Evolutionary conservation across 2,888 invertebrate genomes (phyloP).

Genomic region (Hypomecis punctinalis): DNA sequence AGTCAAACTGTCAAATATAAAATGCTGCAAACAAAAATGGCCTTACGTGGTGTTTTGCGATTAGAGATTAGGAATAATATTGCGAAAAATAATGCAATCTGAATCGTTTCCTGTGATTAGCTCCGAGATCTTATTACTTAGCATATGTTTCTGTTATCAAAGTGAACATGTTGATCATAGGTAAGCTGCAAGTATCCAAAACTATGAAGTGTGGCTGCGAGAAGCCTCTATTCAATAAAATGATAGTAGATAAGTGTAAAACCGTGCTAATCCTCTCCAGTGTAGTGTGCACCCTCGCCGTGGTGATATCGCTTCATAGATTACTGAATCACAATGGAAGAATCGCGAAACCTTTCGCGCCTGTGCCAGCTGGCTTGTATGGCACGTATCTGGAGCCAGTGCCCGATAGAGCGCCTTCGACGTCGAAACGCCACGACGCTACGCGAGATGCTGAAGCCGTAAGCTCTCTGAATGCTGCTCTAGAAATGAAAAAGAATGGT

Average conservation of each 20-base stretch:
- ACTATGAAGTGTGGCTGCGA: constrained; percentile 68
- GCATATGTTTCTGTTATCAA: constrained; percentile 51
- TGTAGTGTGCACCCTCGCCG: constrained; percentile 73
- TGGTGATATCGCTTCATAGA: constrained; percentile 73
- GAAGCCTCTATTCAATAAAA: constrained; percentile 66
- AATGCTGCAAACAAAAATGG: constrained; percentile 52
- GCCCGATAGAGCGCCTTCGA: constrained; percentile 51
- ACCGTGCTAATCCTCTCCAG: constrained; percentile 76
- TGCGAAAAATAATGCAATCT: constrained; percentile 72
- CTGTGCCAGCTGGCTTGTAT: constrained; percentile 74
- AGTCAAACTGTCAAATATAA: constrained; percentile 34
- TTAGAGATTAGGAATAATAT: constrained; percentile 69
- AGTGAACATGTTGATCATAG: constrained; percentile 74
- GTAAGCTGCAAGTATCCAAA: constrained; percentile 63
- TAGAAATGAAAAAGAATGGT: constrained; percentile 92
- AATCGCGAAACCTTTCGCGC: constrained; percentile 73
- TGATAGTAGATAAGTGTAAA: constrained; percentile 76
- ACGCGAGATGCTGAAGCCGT: constrained; percentile 89
- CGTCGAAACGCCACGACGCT: constrained; percentile 55
- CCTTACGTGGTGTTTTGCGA: constrained; percentile 77
- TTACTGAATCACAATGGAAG: constrained; percentile 71
- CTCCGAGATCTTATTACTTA: constrained; percentile 58
- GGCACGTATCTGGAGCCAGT: constrained; percentile 73
- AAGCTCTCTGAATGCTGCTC: constrained; percentile 92
- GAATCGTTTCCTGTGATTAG: constrained; percentile 60